Base-by-base conservation (phyloP, 2,888 invertebrate genomes). In the Geotrupes spiniger region DNA sequence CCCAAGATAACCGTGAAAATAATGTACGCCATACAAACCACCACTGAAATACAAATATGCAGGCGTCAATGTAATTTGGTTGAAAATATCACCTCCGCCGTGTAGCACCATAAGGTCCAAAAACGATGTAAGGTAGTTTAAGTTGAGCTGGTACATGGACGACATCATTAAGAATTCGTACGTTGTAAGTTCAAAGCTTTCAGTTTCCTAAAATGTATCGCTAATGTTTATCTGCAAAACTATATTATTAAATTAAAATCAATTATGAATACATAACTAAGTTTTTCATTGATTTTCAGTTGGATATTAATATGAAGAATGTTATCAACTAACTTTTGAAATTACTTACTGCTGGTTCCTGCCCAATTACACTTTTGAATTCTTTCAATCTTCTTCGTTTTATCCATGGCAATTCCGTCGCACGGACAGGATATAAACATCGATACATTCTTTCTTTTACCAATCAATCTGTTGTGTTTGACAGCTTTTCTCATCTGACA, bases 1-100 rank as follows among this genome's bases (percentile, higher is more conserved):
- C 39, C 42, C 9, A 49, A 27, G 2, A 43, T 9, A 14, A 36
- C 43, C 15, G 43, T 49, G 26, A 49, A 29, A 10, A 49, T 4
- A 4, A 43, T 10, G 15, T 49, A 43, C 2, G 17, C 21, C 4
- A 31, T n/a, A 16, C 26, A 12, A 1, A 43, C 43, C 21, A 38
- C 26, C 15, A 42, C 48, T 48, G 25, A 6, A 48, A 42, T 1
- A 16, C n/a, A 5, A 40, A 31, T 29, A 17, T 15, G 6, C 29
- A 26, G 26, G 31, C 6, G n/a, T 16, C 5, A 31, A 3, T 38
- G 10, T 27, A 8, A 12, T 46, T 9, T 16, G 14, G 12, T n/a
- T 8, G 31, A 11, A 10, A 29, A 8, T 21, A 27, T 8, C 9
- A 49, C 49, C 39, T 4, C 43, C 43, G 11, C 49, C 43, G 17